Base-by-base conservation (phyloP, 1,140 invertebrate species). In the Helicoverpa armigera region DNA sequence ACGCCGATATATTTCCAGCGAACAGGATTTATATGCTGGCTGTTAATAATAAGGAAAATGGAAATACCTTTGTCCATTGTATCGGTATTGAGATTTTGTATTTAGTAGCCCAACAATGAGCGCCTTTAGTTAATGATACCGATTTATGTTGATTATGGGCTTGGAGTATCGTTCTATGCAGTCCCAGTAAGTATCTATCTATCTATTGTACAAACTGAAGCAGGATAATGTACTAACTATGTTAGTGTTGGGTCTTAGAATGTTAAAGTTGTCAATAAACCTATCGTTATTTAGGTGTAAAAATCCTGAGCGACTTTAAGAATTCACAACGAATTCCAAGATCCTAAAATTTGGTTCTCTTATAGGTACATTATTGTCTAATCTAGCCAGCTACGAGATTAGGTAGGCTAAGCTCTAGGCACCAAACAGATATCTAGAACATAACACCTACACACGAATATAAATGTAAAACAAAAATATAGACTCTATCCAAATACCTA, bases 31-130 rank as follows among this genome's bases (percentile, higher is more conserved):
- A 48, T 77, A 67, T 35, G 13, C 72, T 23, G 50, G 60, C 70
- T 67, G 74, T 69, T 48, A 23, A 50, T 80, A 80, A 67, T 58
- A 73, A 73, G 70, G 73, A 35, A 63, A 63, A 76, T 63, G 29
- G n/a, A 31, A 63, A 63, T 76, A 23, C 56, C 43, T 76, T 76
- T 48, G 29, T 16, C 73, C 56, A 61, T 73, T 73, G 70, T 56
- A 73, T 43, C 70, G 29, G 23, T n/a, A 29, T 53, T 54, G 35
- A 3, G 5, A 43, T 43, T 43, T 43, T 31, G 50, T 54, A 65
- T 9, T n/a, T 18, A 43, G 51, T 31, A 23, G 43, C n/a, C 50
- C 43, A 51, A 69, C 65, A 69, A 69, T 50, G 16, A 16, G 65
- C 50, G 43, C 16, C 10, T 50, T 18, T n/a, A 43, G 35, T 50